These are phyloP conservation scores for Helicolenus hilgendorfi DNA, from an alignment of 2,797 vertebrate species.

Conservation along the genomic window DNA sequence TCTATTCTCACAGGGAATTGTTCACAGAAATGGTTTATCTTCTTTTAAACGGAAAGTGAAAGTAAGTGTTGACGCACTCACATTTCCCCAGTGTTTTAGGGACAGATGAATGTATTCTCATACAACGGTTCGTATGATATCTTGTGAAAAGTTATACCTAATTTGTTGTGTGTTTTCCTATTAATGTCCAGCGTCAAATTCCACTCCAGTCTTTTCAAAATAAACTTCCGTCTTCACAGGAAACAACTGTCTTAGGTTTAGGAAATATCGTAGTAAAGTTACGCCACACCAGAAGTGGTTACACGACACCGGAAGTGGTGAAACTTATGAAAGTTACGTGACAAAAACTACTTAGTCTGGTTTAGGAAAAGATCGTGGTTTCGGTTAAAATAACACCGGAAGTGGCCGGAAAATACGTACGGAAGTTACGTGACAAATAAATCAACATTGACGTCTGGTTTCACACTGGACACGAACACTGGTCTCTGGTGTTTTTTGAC, in stretches of 20 bases:
- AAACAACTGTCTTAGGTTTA: background rate
- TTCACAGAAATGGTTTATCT: slow-evolving; percentile 37
- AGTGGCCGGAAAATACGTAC: background rate
- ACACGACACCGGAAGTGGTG: background rate
- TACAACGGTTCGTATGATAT: background rate
- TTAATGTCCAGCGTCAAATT: background rate
- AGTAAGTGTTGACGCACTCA: background rate
- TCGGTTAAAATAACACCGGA: background rate
- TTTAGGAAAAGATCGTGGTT: background rate
- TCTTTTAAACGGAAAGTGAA: slow-evolving; percentile 37
- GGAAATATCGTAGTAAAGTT: background rate
- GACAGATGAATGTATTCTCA: background rate
- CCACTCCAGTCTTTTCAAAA: background rate
- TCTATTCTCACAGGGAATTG: slow-evolving; percentile 23
- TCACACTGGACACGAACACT: no score
- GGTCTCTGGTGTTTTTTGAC: no score
- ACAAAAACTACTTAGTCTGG: background rate
- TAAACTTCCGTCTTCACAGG: background rate
- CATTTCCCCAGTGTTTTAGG: background rate
- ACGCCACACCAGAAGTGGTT: background rate
- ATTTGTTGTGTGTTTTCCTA: background rate
- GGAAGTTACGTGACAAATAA: background rate
- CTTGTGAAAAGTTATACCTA: background rate
- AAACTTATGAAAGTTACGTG: background rate
- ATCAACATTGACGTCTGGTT: background rate